Evolutionary conservation across 2,888 invertebrate genomes (phyloP), one percentile per base, ranked within the genome.

Genomic region (Platycnemis pennipes): DNA sequence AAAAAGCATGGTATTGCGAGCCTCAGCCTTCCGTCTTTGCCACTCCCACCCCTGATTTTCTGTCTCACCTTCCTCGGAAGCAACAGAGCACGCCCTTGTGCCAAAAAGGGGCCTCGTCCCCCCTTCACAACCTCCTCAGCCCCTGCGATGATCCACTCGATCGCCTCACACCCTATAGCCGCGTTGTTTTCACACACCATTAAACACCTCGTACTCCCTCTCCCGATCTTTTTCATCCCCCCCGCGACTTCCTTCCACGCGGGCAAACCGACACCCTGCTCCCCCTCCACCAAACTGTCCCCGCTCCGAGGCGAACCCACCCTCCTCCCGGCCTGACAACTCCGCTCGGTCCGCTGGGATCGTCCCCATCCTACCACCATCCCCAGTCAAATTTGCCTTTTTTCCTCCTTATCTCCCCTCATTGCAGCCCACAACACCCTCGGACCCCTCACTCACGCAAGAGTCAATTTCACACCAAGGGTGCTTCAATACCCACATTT

Each of bases 101-200:
- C 13, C 49, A 77, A 37, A 77, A 37, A 2, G 77, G n/a, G n/a
- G n/a, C n/a, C n/a, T n/a, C n/a, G n/a, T 2, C 37, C 5, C 2
- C 37, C 63, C 5, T n/a, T 22, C 63, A 22, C 63, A 26, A 63
- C 63, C 77, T 77, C 77, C 31, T 31, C 26, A 37, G 11, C 77
- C 77, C 31, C 44, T 1, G 44, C 91, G 22, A 44, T 26, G 63
- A 63, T 46, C n/a, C 46, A n/a, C 87, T 87, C 45, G 87, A 87
- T 87, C n/a, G 87, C 87, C 37, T 37, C 77, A 37, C 77, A 77
- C 63, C 22, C 42, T 44, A 42, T 44, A 37, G 91, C 69, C 26
- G 63, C 91, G 91, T 91, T 91, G 49, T 91, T 91, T 91, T 91
- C 63, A 91, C 91, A 56, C 63, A 63, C 91, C 91, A 91, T 91